Percentiles rank a stretch among this genome's conserved stretches.
phyloP scores from a whole-genome alignment of 2,888 invertebrate genomes.

The Metopia argyrocephala region DNA sequence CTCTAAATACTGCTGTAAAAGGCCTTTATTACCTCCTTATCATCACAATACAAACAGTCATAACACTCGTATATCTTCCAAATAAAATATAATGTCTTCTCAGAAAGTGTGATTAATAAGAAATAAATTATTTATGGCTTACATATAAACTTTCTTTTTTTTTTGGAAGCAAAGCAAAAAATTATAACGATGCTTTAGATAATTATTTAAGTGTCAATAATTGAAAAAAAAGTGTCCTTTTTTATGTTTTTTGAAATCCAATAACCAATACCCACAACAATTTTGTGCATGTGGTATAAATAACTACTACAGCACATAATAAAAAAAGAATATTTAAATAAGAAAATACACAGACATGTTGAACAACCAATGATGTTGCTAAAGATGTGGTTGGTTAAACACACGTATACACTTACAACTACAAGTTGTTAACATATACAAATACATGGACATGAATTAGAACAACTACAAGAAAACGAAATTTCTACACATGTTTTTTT shows the following conservation, averaged over 20 bases:
- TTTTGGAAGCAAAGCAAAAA: neutral
- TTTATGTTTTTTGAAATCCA: constrained; percentile 3
- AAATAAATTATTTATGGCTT: too few species aligned
- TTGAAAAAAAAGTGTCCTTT: constrained; percentile 3
- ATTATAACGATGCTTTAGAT: neutral
- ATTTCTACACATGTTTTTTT: constrained; percentile 7
- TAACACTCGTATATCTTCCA: neutral
- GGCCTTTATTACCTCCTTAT: too few species aligned
- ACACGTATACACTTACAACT: neutral
- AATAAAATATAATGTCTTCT: neutral
- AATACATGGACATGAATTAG: neutral
- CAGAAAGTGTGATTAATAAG: neutral
- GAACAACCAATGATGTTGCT: constrained; percentile 28
- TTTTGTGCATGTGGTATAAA: neutral
- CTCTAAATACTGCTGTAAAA: too few species aligned
- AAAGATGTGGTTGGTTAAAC: constrained; percentile 5
- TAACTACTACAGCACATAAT: neutral
- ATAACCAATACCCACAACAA: neutral
- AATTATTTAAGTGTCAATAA: constrained; percentile 22
- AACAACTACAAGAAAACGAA: neutral
- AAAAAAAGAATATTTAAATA: neutral
- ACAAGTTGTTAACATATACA: neutral
- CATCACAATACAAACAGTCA: too few species aligned
- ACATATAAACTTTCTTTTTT: neutral
- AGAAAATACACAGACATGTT: constrained; percentile 18